Percentiles rank a stretch among this genome's conserved stretches.
phyloP scores from a whole-genome alignment of 2,888 invertebrate species.

The Sipha maydis region DNA sequence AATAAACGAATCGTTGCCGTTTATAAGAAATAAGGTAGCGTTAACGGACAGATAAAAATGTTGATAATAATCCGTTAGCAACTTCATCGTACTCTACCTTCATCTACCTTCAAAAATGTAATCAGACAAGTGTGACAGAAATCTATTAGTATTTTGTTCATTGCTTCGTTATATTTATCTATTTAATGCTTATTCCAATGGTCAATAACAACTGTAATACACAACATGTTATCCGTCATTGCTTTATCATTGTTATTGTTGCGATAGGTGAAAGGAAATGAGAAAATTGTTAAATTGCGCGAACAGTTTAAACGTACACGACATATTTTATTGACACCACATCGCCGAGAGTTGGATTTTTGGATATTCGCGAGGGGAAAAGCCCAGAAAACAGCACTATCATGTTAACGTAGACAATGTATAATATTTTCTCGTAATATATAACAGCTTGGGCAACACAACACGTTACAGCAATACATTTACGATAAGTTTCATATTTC shows the following conservation, averaged over 20 bases:
- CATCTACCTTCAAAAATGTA: no score
- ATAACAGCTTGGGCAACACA: no score
- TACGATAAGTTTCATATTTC: background rate
- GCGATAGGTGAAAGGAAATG: background rate
- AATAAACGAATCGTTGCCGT: no score
- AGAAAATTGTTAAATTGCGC: background rate
- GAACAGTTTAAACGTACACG: background rate
- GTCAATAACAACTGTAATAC: background rate
- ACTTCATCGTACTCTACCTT: no score
- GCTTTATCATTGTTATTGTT: background rate
- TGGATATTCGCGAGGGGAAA: background rate
- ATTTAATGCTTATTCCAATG: background rate
- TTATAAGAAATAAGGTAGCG: no score
- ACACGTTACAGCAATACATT: background rate
- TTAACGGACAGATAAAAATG: no score
- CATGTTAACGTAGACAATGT: no score
- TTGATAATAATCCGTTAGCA: no score
- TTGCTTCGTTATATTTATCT: background rate
- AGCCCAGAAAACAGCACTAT: background rate
- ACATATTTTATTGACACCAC: background rate
- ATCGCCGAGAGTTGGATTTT: background rate
- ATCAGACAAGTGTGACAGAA: no score
- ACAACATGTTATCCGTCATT: background rate
- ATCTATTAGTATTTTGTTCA: no score
- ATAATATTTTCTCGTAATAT: no score